Evolutionary conservation across 2,113 vertebrate genomes (phyloP), one percentile per base, ranked within the genome.

Genomic region (Mellivora capensis): DNA sequence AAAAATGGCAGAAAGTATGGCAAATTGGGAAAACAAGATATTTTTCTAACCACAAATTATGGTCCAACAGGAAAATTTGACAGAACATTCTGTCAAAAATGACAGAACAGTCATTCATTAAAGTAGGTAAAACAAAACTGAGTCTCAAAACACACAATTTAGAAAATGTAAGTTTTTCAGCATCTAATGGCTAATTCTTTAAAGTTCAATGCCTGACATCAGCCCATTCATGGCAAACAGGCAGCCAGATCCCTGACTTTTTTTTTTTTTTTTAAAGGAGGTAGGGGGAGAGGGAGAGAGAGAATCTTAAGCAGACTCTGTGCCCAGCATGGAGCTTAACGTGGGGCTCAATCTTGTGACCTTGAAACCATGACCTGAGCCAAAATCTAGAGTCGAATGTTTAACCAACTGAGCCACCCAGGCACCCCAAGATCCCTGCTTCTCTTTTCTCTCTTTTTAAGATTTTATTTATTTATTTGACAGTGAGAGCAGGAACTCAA

Each of bases 1-100:
- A 15, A 67, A 94, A 94, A 67, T 4, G 52, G 71, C 49, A 87
- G 21, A 83, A 49, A 34, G 34, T 23, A 76, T 6, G 89, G 49
- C 17, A 76, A 52, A 76, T 69, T 59, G 84, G 34, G 47, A 90
- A 96, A 83, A 61, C 39, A 85, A 85, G 93, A 91, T 4, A 59
- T 52, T 94, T 92, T 95, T 91, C 42, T 97, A 94, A 81, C 4
- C 47, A 83, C 59, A 91, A 76, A 91, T 86, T 91, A 91, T 9
- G 8, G 67, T 71, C 77, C 49, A 95, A 85, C 31, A 85, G n/a
- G 42, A 86, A 93, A 95, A 92, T 47, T 42, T 90, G 67, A 13
- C 61, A 96, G 39, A 95, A 71, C 2, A 80, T n/a, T n/a, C n/a
- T n/a, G n/a, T n/a, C n/a, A n/a, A n/a, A n/a, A n/a, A n/a, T 90